Conservation (phyloP, 2,797 vertebrate species). For the Enoplosus armatus region DNA sequence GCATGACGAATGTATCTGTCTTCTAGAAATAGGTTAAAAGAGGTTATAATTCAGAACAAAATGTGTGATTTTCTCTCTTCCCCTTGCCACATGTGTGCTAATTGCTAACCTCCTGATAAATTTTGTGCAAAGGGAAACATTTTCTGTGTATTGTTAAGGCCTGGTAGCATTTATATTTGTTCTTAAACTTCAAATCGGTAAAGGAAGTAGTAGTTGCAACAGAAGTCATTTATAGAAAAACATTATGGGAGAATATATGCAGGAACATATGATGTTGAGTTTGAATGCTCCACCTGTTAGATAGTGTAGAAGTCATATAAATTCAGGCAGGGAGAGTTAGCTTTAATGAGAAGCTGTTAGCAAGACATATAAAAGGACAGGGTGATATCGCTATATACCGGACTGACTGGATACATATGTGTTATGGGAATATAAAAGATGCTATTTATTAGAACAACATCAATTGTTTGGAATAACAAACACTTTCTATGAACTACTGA, state of each 20-base stretch:
- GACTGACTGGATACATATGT: slow-evolving; percentile 6
- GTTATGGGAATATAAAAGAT: slow-evolving; percentile 25
- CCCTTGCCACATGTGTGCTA: slow-evolving; percentile 20
- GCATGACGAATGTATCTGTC: slow-evolving; percentile 29
- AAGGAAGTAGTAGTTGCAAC: slow-evolving; percentile 12
- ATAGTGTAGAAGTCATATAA: not conserved
- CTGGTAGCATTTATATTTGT: slow-evolving; percentile 8
- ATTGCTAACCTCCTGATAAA: not conserved
- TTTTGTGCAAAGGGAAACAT: slow-evolving; percentile 55
- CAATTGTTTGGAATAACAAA: slow-evolving; percentile 27
- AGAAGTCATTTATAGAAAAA: not conserved
- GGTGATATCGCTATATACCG: not conserved
- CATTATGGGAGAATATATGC: not conserved
- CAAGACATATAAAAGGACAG: slow-evolving; percentile 12
- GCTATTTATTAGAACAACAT: slow-evolving; percentile 32
- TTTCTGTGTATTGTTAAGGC: slow-evolving; percentile 16
- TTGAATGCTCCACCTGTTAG: slow-evolving; percentile 2
- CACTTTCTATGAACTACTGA: slow-evolving; percentile 65
- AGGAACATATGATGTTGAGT: not conserved
- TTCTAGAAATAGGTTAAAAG: slow-evolving; percentile 1
- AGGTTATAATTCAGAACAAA: too few species aligned
- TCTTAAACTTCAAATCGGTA: slow-evolving; percentile 22
- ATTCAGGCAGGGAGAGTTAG: slow-evolving; percentile 17
- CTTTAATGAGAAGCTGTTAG: slow-evolving; percentile 26
- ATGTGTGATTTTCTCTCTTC: too few species aligned